phyloP scores from a whole-genome alignment of 35 echinoderm and acorn worm species.

The Apostichopus californicus region DNA sequence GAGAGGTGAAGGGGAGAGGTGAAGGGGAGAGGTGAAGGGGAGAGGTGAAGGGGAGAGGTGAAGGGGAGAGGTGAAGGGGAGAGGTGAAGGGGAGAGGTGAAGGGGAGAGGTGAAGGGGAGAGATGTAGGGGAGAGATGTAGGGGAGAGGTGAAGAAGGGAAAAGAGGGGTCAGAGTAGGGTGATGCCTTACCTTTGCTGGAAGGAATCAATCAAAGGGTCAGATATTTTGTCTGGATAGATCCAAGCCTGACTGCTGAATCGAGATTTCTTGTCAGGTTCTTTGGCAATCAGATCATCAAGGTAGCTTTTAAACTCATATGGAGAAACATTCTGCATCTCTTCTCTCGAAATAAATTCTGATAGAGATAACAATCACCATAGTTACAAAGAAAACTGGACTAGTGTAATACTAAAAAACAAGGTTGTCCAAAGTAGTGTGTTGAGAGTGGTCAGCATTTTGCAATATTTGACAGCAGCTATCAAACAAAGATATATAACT shows the following conservation, averaged over 20 bases:
- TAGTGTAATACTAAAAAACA: too few relatives aligned
- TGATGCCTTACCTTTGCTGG: slow-evolving; percentile 66
- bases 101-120: too few relatives aligned
- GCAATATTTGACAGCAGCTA: too few relatives aligned
- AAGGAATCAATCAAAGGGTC: slow-evolving; percentile 71
- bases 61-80: too few relatives aligned
- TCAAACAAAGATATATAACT: too few relatives aligned
- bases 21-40: too few relatives aligned
- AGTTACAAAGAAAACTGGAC: neutral
- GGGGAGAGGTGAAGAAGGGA: neutral
- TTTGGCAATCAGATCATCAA: slow-evolving; percentile 22
- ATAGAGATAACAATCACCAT: slow-evolving; percentile 9
- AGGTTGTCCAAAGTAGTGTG: too few relatives aligned
- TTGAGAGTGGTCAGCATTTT: too few relatives aligned
- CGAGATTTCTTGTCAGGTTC: slow-evolving; percentile 81
- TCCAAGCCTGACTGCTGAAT: slow-evolving; percentile 88
- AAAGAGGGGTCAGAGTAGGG: neutral
- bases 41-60: too few relatives aligned
- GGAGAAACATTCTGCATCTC: slow-evolving; percentile 55
- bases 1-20: neutral
- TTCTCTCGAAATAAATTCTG: slow-evolving; percentile 70
- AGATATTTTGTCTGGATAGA: slow-evolving; percentile 70
- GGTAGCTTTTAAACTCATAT: slow-evolving; percentile 40
- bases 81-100: too few relatives aligned
- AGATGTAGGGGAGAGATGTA: too few relatives aligned